A percentile compares a stretch with the other conserved stretches of the same genome.
These are phyloP conservation scores for Acropora yongei DNA, from an alignment of 64 coral and sea anemone species.

Conservation along the genomic window DNA sequence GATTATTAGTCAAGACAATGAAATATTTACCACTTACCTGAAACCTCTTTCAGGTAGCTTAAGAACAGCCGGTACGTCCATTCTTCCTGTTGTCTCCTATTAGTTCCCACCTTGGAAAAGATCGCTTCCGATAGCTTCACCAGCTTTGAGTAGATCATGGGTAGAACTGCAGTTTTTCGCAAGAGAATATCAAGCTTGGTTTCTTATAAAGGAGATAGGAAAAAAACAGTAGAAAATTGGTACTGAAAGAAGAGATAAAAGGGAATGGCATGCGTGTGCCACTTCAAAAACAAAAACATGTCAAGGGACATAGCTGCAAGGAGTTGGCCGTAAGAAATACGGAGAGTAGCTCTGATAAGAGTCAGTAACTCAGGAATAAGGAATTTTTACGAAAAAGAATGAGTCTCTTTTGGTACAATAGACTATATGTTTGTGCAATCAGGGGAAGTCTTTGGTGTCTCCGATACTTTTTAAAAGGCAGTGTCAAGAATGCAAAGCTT, in stretches of 20 bases:
- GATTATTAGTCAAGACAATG: too few species aligned
- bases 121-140: neutral
- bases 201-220: constrained; percentile 8
- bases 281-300: too few species aligned
- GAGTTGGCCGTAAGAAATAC: too few species aligned
- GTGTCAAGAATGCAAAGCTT: neutral
- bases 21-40: neutral
- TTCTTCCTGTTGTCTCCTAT: constrained; percentile 12
- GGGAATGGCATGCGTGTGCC: too few species aligned
- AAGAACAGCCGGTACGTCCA: constrained; percentile 15
- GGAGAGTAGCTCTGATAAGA: too few species aligned
- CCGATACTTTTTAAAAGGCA: neutral
- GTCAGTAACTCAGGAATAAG: too few species aligned
- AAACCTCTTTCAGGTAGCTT: constrained; percentile 38
- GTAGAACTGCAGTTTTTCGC: neutral
- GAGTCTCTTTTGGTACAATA: neutral
- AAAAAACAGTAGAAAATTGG: neutral
- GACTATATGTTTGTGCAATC: neutral
- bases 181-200: neutral
- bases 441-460: neutral
- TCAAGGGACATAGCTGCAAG: too few species aligned
- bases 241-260: neutral
- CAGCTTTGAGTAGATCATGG: neutral
- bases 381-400: neutral
- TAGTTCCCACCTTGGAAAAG: constrained; percentile 4